Percentiles rank a stretch among this genome's conserved stretches.
Evolutionary conservation across 2,113 vertebrate species (phyloP).

Genomic region (Anarrhichthys ocellatus): DNA sequence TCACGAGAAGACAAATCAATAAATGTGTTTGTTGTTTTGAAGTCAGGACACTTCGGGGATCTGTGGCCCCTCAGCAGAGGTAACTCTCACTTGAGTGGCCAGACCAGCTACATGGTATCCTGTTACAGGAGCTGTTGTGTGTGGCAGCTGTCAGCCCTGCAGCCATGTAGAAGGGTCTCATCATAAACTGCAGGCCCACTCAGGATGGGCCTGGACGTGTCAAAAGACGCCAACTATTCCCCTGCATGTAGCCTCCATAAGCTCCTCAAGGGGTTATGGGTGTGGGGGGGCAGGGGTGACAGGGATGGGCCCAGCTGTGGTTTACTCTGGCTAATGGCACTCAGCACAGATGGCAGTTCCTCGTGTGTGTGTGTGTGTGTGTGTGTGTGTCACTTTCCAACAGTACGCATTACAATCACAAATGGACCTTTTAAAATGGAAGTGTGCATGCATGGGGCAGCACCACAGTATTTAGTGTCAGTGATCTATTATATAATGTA

Average conservation of each 20-base stretch:
- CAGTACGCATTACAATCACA: conserved; percentile 67
- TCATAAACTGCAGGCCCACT: conserved; percentile 37
- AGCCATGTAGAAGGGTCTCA: conserved; percentile 40
- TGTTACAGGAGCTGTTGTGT: conserved; percentile 57
- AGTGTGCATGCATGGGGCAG: conserved; percentile 19
- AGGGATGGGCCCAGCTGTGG: conserved; percentile 72
- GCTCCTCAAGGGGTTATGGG: conserved; percentile 10
- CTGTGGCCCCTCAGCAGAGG: conserved; percentile 30
- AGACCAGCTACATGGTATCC: conserved; percentile 55
- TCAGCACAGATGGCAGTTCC: conserved; percentile 67
- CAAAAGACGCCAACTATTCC: conserved; percentile 48
- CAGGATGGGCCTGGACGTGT: conserved; percentile 51
- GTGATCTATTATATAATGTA: conserved; percentile 50
- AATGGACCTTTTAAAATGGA: conserved; percentile 68
- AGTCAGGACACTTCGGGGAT: conserved; percentile 20
- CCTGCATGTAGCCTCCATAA: conserved; percentile 53
- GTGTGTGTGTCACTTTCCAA: conserved; percentile 20
- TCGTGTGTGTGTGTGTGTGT: not conserved
- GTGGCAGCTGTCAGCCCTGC: conserved; percentile 71
- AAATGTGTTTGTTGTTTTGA: conserved; percentile 21
- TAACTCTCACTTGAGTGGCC: conserved; percentile 41
- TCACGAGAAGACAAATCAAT: conserved; percentile 19
- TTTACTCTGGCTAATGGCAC: conserved; percentile 63
- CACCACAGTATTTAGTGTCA: conserved; percentile 33
- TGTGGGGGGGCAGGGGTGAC: conserved; percentile 43